Evolutionary conservation across 2,797 vertebrate species (phyloP).

Genomic region (Onychomys arenicola): DNA sequence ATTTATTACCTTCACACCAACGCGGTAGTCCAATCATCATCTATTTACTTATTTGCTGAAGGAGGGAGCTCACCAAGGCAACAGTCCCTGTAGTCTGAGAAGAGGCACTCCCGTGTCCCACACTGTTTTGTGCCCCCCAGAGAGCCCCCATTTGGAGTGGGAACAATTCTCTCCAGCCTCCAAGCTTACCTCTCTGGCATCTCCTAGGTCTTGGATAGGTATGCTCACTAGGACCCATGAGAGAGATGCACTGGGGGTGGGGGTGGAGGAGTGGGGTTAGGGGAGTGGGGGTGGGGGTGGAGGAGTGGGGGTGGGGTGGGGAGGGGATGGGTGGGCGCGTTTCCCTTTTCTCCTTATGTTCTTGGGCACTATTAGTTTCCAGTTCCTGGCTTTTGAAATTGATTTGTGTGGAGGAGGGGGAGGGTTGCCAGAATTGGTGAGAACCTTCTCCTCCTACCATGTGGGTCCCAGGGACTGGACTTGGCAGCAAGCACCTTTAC

Average conservation of each 20-base stretch:
- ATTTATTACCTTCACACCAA: background rate
- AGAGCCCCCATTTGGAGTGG: background rate
- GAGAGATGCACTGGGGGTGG: background rate
- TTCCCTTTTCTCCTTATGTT: background rate
- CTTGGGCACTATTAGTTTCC: background rate
- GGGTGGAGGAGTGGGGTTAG: no score
- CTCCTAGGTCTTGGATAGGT: no score
- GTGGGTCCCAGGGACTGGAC: background rate
- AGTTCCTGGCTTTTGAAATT: no score
- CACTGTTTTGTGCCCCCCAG: background rate
- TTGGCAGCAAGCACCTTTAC: background rate
- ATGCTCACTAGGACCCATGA: background rate
- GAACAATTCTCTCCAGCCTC: background rate
- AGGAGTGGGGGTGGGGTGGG: no score
- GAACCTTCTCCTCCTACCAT: background rate
- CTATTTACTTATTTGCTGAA: background rate
- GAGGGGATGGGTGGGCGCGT: accelerated
- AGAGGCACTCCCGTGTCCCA: accelerated
- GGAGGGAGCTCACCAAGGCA: background rate
- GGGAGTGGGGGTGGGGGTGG: no score
- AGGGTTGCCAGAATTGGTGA: background rate
- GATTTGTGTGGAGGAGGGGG: background rate
- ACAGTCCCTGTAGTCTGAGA: background rate
- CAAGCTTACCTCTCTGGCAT: background rate
- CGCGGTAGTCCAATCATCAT: background rate